A percentile compares a stretch with the other conserved stretches of the same genome.
Evolutionary conservation across 2,888 invertebrate genomes (phyloP).

Genomic region (Eupithecia exiguata): DNA sequence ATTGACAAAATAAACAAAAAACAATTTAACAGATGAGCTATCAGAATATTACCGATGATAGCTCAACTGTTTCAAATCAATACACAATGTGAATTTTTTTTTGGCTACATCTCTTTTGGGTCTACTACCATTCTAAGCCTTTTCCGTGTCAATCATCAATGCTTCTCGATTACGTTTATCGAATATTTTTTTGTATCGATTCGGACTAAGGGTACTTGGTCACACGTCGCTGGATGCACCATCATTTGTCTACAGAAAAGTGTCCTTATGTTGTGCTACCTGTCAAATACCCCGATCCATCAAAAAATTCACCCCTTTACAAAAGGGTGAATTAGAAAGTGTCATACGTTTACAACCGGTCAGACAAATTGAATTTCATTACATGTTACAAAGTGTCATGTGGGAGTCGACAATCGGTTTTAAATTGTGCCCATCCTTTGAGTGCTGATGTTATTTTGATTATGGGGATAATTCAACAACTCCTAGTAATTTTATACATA

Average conservation of each 20-base stretch:
- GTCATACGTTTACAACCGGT: slow-evolving; percentile 65
- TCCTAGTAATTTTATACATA: slow-evolving; percentile 17
- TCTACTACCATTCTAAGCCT: no score
- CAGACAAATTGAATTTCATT: slow-evolving; percentile 79
- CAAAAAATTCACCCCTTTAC: slow-evolving; percentile 43
- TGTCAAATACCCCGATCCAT: neutral
- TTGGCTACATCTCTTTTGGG: no score
- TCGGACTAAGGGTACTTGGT: no score
- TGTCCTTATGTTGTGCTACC: neutral
- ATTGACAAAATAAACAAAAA: no score
- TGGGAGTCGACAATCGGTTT: slow-evolving; percentile 36
- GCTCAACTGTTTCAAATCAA: no score
- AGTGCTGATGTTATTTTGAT: slow-evolving; percentile 34
- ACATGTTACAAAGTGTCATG: slow-evolving; percentile 51
- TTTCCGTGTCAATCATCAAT: no score
- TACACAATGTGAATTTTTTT: no score
- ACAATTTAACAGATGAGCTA: no score
- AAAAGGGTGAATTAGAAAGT: slow-evolving; percentile 62
- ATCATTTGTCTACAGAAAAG: neutral
- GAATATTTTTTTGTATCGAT: no score
- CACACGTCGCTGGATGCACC: neutral
- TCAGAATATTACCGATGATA: no score
- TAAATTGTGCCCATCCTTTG: slow-evolving; percentile 33
- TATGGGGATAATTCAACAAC: slow-evolving; percentile 27
- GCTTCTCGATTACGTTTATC: no score